Conservation (phyloP, 2,888 invertebrate species). For the Panopea generosa region DNA sequence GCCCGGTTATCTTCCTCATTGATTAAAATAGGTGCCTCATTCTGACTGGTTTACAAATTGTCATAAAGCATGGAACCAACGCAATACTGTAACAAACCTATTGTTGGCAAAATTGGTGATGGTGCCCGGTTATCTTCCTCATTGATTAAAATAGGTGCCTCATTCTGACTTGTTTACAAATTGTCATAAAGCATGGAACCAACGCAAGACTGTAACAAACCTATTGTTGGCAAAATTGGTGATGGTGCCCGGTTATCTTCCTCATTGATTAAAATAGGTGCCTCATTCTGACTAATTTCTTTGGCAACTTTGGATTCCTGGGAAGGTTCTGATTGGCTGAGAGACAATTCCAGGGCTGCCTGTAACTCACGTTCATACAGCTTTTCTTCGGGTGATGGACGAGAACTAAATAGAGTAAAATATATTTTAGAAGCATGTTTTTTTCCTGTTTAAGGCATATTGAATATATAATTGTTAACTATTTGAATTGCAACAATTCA, state of each 20-base stretch:
- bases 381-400: conserved; percentile 62
- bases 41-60: too few species aligned
- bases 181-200: too few species aligned
- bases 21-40: conserved; percentile 23
- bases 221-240: conserved; percentile 42
- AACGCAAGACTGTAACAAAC: too few species aligned
- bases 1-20: conserved; percentile 25
- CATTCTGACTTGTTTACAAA: background rate
- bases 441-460: background rate
- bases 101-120: conserved; percentile 41
- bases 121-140: conserved; percentile 25
- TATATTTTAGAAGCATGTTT: background rate
- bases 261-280: conserved; percentile 24
- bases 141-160: conserved; percentile 25
- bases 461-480: background rate
- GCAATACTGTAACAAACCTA: too few species aligned
- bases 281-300: background rate
- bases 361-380: conserved; percentile 68
- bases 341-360: conserved; percentile 66
- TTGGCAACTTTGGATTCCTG: conserved; percentile 16
- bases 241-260: conserved; percentile 27
- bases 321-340: conserved; percentile 58
- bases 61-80: too few species aligned
- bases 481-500: too few species aligned
- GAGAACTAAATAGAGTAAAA: conserved; percentile 15